phyloP scores from a whole-genome alignment of 1,140 invertebrate species.

The Euura saliciscinereae region DNA sequence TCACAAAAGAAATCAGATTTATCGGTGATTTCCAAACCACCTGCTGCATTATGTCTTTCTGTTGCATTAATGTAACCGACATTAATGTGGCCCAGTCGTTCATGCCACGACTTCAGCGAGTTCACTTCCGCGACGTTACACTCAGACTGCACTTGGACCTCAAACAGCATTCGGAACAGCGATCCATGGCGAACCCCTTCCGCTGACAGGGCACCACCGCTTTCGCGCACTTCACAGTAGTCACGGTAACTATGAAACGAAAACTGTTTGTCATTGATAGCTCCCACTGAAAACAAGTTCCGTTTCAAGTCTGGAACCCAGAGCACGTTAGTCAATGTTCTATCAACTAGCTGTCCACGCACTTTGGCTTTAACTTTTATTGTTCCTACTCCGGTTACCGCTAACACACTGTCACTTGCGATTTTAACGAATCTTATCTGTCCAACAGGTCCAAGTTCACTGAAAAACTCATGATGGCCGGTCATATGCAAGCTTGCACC shows the following conservation, averaged over 20 bases:
- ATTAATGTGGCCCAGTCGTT: slow-evolving; percentile 1
- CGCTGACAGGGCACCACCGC: not conserved
- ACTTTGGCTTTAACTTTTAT: slow-evolving; percentile 3
- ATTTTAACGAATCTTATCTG: slow-evolving; percentile 10
- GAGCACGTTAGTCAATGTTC: slow-evolving; percentile 8
- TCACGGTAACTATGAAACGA: slow-evolving; percentile 9
- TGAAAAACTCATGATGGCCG: slow-evolving; percentile 8
- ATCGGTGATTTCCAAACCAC: not conserved
- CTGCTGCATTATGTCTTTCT: not conserved
- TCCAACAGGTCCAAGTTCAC: not conserved
- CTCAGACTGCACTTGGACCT: not conserved
- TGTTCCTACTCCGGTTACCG: slow-evolving; percentile 3
- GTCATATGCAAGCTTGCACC: slow-evolving; percentile 20
- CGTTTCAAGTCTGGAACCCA: slow-evolving; percentile 16
- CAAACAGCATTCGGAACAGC: not conserved
- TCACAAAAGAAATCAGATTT: slow-evolving; percentile 10
- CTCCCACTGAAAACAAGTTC: slow-evolving; percentile 18
- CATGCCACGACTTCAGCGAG: not conserved
- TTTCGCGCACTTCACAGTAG: slow-evolving; percentile 17
- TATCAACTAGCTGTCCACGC: not conserved
- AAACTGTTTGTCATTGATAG: slow-evolving; percentile 11
- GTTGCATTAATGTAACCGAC: not conserved
- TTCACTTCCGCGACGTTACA: no score
- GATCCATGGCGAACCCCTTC: not conserved
- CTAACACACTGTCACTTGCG: slow-evolving; percentile 12